Conservation (phyloP, 2,113 vertebrate genomes). For the Tenebrosternarchus preto region DNA sequence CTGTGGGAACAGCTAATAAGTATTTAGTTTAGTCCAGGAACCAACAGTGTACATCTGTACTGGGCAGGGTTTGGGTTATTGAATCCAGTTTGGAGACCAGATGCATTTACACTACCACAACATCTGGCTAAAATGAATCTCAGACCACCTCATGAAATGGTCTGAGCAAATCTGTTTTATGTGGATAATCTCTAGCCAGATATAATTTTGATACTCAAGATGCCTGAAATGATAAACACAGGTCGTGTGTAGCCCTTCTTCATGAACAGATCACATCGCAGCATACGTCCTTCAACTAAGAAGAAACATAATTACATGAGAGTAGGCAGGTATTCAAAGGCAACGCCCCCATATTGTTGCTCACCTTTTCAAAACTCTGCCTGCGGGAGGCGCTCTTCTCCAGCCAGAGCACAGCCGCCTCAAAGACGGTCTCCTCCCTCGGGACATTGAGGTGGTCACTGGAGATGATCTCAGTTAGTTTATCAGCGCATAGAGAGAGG, state of each 20-base stretch:
- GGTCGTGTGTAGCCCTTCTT: not conserved
- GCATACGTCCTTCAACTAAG: not conserved
- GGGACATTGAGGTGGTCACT: slow-evolving; percentile 75
- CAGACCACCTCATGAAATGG: too few relatives aligned
- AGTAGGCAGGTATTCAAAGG: not conserved
- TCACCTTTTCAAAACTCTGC: slow-evolving; percentile 78
- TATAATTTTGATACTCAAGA: not conserved
- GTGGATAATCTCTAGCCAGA: not conserved
- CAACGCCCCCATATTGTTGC: not conserved
- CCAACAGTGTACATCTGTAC: too few relatives aligned
- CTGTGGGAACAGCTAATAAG: too few relatives aligned
- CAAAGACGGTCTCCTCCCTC: slow-evolving; percentile 77
- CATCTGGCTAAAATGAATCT: too few relatives aligned
- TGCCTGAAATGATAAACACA: not conserved
- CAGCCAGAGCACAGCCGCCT: slow-evolving; percentile 75
- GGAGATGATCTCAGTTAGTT: slow-evolving; percentile 76
- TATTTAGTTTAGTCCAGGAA: too few relatives aligned
- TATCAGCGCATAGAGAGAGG: slow-evolving; percentile 75
- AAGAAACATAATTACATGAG: not conserved
- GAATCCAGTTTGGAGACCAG: too few relatives aligned
- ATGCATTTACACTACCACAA: too few relatives aligned
- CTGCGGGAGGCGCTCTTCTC: slow-evolving; percentile 71
- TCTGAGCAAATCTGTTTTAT: not conserved
- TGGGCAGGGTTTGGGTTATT: too few relatives aligned
- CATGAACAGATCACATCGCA: too few relatives aligned